A percentile compares a stretch with the other conserved stretches of the same genome.
Evolutionary conservation across 2,888 invertebrate genomes (phyloP).

Genomic region (Drosophila pseudotalamancana): DNA sequence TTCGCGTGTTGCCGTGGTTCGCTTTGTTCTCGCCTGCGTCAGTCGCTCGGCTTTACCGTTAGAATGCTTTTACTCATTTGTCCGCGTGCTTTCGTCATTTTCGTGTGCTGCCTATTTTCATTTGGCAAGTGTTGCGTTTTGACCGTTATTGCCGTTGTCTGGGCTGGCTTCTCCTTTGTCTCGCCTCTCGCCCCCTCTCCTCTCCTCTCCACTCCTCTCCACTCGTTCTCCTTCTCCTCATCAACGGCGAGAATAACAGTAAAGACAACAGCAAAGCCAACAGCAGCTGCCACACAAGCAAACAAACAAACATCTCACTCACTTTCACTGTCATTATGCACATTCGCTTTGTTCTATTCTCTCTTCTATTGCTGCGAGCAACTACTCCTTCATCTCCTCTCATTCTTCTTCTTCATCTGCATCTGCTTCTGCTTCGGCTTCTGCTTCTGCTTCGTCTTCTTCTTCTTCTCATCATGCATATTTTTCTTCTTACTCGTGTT

Average conservation of each 20-base stretch:
- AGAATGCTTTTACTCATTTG: conserved; percentile 2
- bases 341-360: conserved; percentile 15
- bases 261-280: conserved; percentile 2
- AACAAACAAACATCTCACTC: conserved; percentile 51
- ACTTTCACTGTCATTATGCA: conserved; percentile 60
- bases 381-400: too few species aligned
- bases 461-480: too few species aligned
- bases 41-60: conserved; percentile 5
- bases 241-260: conserved; percentile 7
- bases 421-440: not conserved
- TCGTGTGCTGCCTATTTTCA: conserved; percentile 38
- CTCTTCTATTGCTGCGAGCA: not conserved
- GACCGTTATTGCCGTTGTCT: conserved; percentile 26
- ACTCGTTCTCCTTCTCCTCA: conserved; percentile 19
- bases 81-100: conserved; percentile 8
- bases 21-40: conserved; percentile 9
- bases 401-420: not conserved
- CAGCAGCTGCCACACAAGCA: conserved; percentile 10
- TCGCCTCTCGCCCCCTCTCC: too few species aligned
- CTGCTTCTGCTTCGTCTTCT: conserved; percentile 12
- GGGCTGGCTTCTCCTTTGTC: conserved; percentile 25
- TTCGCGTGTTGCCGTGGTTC: not conserved
- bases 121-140: conserved; percentile 42
- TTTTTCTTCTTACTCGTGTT: too few species aligned
- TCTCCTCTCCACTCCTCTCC: too few species aligned